Evolutionary conservation across 2,797 vertebrate species (phyloP).

Genomic region (Onychomys arenicola): DNA sequence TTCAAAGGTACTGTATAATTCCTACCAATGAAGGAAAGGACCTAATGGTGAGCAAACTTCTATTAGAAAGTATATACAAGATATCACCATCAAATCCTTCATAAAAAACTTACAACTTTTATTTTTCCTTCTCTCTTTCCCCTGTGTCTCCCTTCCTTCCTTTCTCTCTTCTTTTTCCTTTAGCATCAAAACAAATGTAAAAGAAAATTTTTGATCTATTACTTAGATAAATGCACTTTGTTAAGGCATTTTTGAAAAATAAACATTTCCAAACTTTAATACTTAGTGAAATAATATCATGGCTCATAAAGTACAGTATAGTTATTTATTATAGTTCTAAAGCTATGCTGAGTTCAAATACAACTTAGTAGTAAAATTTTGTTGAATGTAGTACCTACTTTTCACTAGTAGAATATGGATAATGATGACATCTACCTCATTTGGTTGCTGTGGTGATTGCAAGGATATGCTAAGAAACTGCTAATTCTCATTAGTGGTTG

Average conservation of each 20-base stretch:
- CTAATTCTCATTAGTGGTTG: not conserved
- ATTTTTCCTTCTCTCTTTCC: not conserved
- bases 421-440: no score
- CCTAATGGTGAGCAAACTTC: not conserved
- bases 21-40: not conserved
- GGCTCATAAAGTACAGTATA: not conserved
- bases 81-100: not conserved
- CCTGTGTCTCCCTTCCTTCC: not conserved
- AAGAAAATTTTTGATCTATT: not conserved
- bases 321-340: not conserved
- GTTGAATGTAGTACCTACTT: not conserved
- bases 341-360: not conserved
- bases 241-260: not conserved
- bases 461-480: not conserved
- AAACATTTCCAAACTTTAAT: not conserved
- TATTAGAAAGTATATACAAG: not conserved
- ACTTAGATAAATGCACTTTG: not conserved
- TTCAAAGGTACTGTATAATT: not conserved
- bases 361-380: not conserved
- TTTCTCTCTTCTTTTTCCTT: not conserved
- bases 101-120: not conserved
- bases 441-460: not conserved
- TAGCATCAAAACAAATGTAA: constrained; percentile 4
- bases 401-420: not conserved
- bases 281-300: not conserved